These are phyloP conservation scores for Steatocranus sp. DNA, from an alignment of 2,797 vertebrate species.

Conservation along the genomic window DNA sequence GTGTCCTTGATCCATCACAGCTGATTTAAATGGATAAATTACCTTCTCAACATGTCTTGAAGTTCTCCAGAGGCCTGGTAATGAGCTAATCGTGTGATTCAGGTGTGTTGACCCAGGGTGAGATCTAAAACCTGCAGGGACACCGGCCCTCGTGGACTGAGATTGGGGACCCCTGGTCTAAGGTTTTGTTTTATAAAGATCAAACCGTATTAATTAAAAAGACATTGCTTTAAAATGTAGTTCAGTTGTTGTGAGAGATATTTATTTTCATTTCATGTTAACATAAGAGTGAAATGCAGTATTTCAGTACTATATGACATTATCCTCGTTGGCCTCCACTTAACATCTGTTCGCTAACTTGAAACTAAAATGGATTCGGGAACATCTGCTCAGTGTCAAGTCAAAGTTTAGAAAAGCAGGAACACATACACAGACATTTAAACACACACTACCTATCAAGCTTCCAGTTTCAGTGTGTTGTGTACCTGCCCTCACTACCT, in stretches of 20 bases:
- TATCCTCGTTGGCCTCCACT: conserved; percentile 29
- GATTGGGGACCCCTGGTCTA: no score
- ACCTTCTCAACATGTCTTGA: no score
- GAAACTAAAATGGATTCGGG: conserved; percentile 36
- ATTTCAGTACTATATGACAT: conserved; percentile 12
- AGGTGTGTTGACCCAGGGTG: no score
- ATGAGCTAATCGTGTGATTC: no score
- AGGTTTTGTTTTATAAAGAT: not conserved
- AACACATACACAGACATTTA: conserved; percentile 24
- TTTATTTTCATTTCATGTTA: not conserved
- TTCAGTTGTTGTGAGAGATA: not conserved
- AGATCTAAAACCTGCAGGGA: no score
- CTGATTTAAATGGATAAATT: no score
- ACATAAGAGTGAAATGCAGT: not conserved
- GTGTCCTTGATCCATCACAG: no score
- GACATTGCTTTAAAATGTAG: not conserved
- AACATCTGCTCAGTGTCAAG: conserved; percentile 69
- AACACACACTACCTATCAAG: conserved; percentile 2
- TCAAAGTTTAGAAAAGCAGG: conserved; percentile 50
- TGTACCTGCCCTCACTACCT: conserved; percentile 68
- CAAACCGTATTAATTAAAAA: not conserved
- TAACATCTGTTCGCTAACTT: conserved; percentile 56
- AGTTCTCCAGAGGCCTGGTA: no score
- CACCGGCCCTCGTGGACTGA: no score
- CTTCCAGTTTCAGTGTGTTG: conserved; percentile 56